A percentile compares a stretch with the other conserved stretches of the same genome.
Evolutionary conservation across 2,113 vertebrate species (phyloP).

Genomic region (Mus spicilegus): DNA sequence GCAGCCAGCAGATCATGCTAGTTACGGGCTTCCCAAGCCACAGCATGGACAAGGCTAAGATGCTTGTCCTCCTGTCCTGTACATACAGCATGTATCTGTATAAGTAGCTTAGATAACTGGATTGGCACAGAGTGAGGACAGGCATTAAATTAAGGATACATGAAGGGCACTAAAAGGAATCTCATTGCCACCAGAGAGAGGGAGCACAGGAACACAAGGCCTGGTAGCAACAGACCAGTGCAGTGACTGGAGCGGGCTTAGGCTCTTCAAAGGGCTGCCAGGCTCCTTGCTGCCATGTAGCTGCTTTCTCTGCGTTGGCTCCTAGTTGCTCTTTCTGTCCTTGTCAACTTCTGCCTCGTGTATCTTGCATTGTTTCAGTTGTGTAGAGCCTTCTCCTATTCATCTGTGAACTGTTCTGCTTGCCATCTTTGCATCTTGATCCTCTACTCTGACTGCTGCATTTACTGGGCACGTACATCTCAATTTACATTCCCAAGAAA

Average conservation of each 20-base stretch:
- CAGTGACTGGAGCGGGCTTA: not conserved
- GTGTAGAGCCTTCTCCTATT: not conserved
- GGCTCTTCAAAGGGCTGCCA: not conserved
- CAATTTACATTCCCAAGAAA: not conserved
- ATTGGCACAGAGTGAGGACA: not conserved
- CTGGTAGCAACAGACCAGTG: not conserved
- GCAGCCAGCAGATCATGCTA: conserved; percentile 23
- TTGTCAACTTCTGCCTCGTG: not conserved
- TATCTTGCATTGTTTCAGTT: not conserved
- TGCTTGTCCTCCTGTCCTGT: not conserved
- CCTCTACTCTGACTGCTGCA: not conserved
- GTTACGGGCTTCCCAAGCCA: not conserved
- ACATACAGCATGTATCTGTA: not conserved
- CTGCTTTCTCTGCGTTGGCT: not conserved
- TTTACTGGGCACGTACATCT: not conserved
- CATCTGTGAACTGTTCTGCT: not conserved
- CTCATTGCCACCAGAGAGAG: not conserved
- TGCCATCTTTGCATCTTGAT: not conserved
- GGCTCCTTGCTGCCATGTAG: not conserved
- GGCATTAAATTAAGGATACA: not conserved
- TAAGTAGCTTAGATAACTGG: not conserved
- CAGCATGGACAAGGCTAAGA: not conserved
- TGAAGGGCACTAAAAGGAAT: not conserved
- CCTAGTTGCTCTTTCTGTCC: not conserved
- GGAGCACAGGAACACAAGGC: not conserved